Base-by-base conservation (phyloP, 64 coral and sea anemone species). In the Dendronephthya gigantea region DNA sequence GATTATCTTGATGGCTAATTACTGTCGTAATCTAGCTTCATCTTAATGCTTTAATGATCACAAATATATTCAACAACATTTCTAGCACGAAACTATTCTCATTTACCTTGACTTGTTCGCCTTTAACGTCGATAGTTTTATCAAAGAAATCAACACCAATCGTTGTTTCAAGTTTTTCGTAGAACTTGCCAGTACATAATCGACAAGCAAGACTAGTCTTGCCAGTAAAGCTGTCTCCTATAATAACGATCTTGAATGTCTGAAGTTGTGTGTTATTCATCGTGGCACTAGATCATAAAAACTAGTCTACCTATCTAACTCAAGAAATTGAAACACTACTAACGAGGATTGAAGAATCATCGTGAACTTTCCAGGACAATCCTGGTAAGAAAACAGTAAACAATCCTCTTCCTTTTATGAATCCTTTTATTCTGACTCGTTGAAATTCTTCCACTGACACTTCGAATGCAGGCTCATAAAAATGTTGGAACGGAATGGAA, bases 81-180 rank as follows among this genome's bases (percentile, higher is more conserved):
- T n/a, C n/a, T n/a, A n/a, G n/a, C n/a, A n/a, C n/a, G n/a, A n/a
- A n/a, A n/a, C n/a, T n/a, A n/a, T 45, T 62, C 7, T 5, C 55
- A 7, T 23, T 62, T 19, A 79, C 72, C 72, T 33, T 79, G 72
- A 79, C 30, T 34, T 11, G 25, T 79, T 79, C 72, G 72, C 36
- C 31, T 29, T 79, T 79, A 33, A 79, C 36, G 15, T 33, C 36
- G 9, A 79, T 19, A 36, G 2, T 22, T 79, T 79, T 79, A 2
- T 79, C 72, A 79, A 79, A 79, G 72, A 79, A 79, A 29, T 79
- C 72, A 79, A 79, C 72, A 36, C 72, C 72, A 36, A 79, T 79
- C 15, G 72, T 79, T 33, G 72, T 79, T 19, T 79, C 72, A 34
- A 39, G 72, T 39, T 79, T 79, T 79, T 79, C 72, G 36, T 39